A percentile compares a stretch with the other conserved stretches of the same genome.
Evolutionary conservation across 2,888 invertebrate genomes (phyloP).

Genomic region (Eueremaeus valkanovi): DNA sequence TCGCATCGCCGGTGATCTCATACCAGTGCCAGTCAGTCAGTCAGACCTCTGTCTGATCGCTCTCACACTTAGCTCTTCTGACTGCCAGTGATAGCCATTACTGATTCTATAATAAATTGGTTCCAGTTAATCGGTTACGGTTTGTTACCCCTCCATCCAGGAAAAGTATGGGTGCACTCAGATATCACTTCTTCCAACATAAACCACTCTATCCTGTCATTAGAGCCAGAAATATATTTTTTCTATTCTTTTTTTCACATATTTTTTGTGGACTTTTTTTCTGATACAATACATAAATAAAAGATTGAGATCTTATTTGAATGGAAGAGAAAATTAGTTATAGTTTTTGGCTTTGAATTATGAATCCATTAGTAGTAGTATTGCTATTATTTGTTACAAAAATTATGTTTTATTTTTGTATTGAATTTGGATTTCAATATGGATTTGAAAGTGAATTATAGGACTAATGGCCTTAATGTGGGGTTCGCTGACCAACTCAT

Average conservation of each 20-base stretch:
- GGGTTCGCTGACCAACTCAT: background rate
- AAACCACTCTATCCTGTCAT: background rate
- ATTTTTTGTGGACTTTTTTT: too few relatives aligned
- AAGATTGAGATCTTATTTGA: too few relatives aligned
- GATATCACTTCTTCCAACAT: background rate
- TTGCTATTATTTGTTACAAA: background rate
- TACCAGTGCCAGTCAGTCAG: background rate
- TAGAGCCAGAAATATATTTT: too few relatives aligned
- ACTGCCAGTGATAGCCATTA: background rate
- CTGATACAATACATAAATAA: too few relatives aligned
- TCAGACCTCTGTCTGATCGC: background rate
- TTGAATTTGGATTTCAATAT: background rate
- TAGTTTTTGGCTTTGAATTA: too few relatives aligned
- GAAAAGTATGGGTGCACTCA: background rate
- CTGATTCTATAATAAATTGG: background rate
- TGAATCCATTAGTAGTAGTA: too few relatives aligned
- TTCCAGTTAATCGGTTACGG: constrained; percentile 16
- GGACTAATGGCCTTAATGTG: background rate
- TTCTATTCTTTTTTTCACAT: background rate
- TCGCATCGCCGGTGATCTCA: background rate
- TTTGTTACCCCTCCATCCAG: background rate
- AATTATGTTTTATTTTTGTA: background rate
- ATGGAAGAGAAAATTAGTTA: too few relatives aligned
- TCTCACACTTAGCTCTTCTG: background rate
- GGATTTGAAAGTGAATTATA: background rate